Evolutionary conservation across 92 coral and sea anemone genomes (phyloP), one percentile per base, ranked within the genome.

Genomic region (Epizoanthus scotinus): DNA sequence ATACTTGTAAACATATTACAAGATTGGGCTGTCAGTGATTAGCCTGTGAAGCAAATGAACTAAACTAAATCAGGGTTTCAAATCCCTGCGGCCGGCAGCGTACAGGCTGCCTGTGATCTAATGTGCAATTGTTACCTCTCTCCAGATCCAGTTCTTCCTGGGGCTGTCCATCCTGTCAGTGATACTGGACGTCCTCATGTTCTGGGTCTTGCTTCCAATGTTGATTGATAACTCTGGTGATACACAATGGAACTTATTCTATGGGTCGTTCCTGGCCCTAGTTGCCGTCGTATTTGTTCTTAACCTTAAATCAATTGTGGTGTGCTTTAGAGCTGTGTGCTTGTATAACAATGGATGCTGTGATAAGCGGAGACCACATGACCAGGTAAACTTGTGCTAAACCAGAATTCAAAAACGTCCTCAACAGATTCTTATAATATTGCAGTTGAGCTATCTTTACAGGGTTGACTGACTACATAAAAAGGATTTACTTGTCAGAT

Each of bases 201-300:
- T 84, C 49, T 89, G 97, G 93, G 82, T 86, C 26, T 58, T 92
- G 12, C 54, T 92, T 49, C 97, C 97, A 17, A 18, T 87, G 38
- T 34, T 92, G 63, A 68, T 89, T n/a, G 25, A 83, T 8, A 93
- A 87, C 19, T 68, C 83, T 3, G 59, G 78, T 53, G 75, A 22
- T 67, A 72, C 83, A 5, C 72, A 88, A 3, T 92, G 97, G 97
- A 92, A 89, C 80, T 84, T 92, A 29, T 92, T 84, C 60, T 87
- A 88, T 87, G 97, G 97, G 3, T 89, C 93, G 61, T 92, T 89
- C 67, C 85, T 92, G 60, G 93, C 88, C 44, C 74, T 87, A n/a
- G 89, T 86, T 22, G 91, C 90, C 19, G 74, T 92, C 22, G 74
- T 81, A 14, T 89, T 77, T 69, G 86, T 89, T 53, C 88, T 92